Conservation (phyloP, 2,888 invertebrate species). For the Norana najaformis region DNA sequence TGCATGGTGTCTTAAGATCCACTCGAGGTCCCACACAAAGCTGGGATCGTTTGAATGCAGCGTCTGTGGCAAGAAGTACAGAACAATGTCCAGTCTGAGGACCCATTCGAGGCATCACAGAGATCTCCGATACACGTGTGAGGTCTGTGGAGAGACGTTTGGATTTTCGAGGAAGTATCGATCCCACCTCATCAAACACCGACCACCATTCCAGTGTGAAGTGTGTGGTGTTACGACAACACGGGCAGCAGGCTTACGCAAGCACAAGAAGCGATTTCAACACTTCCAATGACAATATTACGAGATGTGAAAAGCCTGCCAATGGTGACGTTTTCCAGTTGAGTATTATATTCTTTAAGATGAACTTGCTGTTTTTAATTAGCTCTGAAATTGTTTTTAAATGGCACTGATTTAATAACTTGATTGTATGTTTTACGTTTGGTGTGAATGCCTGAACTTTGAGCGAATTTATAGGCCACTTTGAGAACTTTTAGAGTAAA, state of each 20-base stretch:
- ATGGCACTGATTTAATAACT: neutral
- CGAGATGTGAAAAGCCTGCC: neutral
- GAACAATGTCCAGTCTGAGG: neutral
- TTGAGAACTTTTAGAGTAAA: too few relatives aligned
- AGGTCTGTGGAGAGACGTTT: neutral
- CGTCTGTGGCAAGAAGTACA: neutral
- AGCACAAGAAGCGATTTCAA: neutral
- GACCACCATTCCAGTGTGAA: neutral
- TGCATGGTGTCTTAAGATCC: neutral
- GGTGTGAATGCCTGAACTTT: too few relatives aligned
- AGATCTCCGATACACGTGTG: neutral
- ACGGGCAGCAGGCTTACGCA: neutral
- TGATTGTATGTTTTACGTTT: too few relatives aligned
- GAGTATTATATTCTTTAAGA: neutral
- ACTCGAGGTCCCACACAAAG: neutral
- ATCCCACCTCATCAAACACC: neutral
- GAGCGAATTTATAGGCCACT: too few relatives aligned
- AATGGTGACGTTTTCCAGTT: neutral
- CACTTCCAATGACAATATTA: neutral
- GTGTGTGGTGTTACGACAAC: neutral
- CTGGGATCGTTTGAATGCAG: neutral
- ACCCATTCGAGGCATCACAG: neutral
- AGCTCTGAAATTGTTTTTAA: neutral
- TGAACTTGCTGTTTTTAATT: neutral
- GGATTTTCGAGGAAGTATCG: constrained; percentile 6